Conservation (phyloP, 2,888 invertebrate species). For the Epirrhoe tristata region DNA sequence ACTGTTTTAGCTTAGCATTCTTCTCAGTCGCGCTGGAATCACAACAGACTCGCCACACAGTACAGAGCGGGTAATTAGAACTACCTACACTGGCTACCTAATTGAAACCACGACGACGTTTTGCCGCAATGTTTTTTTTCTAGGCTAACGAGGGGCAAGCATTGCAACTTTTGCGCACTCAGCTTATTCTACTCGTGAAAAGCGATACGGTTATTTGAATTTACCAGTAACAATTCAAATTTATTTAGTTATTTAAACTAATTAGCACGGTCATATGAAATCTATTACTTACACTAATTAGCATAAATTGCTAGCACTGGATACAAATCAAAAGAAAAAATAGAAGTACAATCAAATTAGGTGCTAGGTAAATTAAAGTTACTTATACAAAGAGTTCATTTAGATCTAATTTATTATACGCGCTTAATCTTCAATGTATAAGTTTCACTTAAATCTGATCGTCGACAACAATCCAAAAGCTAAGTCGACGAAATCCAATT, state of each 20-base stretch:
- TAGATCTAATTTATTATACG: background rate
- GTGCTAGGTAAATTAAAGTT: too few relatives aligned
- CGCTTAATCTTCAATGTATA: background rate
- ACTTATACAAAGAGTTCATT: background rate
- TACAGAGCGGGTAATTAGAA: conserved; percentile 56
- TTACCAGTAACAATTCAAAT: background rate
- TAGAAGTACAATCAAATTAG: too few relatives aligned
- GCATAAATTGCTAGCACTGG: too few relatives aligned
- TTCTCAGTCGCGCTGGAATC: conserved; percentile 22
- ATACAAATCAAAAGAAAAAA: too few relatives aligned
- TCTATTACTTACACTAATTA: too few relatives aligned
- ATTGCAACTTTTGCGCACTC: conserved; percentile 17
- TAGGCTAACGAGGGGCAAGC: conserved; percentile 58
- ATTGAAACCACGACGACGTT: conserved; percentile 70
- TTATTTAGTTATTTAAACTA: too few relatives aligned
- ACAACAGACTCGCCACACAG: conserved; percentile 29
- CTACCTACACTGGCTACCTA: conserved; percentile 54
- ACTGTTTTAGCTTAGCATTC: conserved; percentile 26
- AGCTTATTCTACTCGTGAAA: conserved; percentile 19
- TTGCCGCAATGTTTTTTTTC: conserved; percentile 54
- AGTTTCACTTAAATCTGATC: conserved; percentile 5
- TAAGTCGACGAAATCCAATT: conserved; percentile 37
- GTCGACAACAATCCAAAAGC: conserved; percentile 9
- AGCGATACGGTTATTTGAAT: conserved; percentile 7
- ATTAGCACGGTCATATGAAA: too few relatives aligned